These are phyloP conservation scores for Escarpia spicata DNA, from an alignment of 2,888 invertebrate genomes.

Conservation along the genomic window DNA sequence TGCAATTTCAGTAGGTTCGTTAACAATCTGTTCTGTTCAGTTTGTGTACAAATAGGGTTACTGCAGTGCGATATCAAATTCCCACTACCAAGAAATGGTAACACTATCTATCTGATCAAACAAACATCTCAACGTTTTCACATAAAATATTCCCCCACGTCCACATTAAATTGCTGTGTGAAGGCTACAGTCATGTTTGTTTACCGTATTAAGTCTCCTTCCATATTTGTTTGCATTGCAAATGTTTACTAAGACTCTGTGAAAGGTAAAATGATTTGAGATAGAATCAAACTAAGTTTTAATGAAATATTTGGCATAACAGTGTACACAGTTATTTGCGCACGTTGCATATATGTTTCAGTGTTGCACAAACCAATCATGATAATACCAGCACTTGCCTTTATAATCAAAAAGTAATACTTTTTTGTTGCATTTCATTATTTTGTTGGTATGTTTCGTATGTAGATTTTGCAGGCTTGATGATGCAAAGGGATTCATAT, in stretches of 20 bases:
- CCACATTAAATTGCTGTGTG: not conserved
- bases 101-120: not conserved
- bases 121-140: not conserved
- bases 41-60: not conserved
- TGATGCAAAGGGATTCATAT: not conserved
- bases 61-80: not conserved
- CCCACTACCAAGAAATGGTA: not conserved
- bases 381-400: not conserved
- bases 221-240: not conserved
- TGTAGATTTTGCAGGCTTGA: not conserved
- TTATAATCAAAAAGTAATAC: not conserved
- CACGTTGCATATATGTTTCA: not conserved
- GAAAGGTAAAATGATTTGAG: not conserved
- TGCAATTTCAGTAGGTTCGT: too few relatives aligned
- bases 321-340: not conserved
- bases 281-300: not conserved
- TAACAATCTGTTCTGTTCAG: too few relatives aligned
- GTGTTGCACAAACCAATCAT: not conserved
- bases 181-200: not conserved
- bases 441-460: not conserved
- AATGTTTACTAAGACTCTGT: not conserved
- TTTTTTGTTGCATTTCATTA: not conserved
- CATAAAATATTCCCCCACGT: not conserved
- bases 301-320: not conserved
- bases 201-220: not conserved